phyloP scores from a whole-genome alignment of 23 tunicate genomes.

The Halocynthia roretzi region DNA sequence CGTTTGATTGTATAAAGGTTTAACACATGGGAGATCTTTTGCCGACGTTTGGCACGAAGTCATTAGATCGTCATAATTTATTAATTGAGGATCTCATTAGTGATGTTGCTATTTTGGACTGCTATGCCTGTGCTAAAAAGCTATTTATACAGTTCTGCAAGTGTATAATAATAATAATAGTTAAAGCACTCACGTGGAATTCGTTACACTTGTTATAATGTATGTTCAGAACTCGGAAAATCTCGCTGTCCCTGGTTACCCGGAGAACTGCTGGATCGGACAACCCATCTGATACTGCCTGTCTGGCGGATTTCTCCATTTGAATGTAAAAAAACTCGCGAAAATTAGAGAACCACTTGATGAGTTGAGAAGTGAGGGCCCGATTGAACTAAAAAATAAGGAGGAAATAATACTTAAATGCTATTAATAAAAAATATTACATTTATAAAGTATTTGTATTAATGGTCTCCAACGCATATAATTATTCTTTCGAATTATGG shows the following conservation, averaged over 20 bases:
- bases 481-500: too few species aligned
- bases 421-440: not conserved
- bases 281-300: conserved; percentile 80
- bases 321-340: conserved; percentile 99
- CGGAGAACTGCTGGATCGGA: conserved; percentile 37
- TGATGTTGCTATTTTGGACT: too few species aligned
- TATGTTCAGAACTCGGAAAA: conserved; percentile 73
- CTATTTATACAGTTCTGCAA: not conserved
- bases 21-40: too few species aligned
- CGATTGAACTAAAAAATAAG: conserved; percentile 63
- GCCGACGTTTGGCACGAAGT: too few species aligned
- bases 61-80: too few species aligned
- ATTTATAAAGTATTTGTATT: not conserved
- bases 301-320: conserved; percentile 96
- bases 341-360: conserved; percentile 99
- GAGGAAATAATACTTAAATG: not conserved
- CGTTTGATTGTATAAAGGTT: too few species aligned
- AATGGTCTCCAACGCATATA: not conserved
- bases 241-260: conserved; percentile 68
- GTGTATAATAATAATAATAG: not conserved
- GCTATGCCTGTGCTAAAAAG: too few species aligned
- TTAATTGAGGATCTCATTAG: too few species aligned
- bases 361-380: conserved; percentile 97
- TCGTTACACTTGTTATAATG: conserved; percentile 97
- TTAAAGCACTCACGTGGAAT: conserved; percentile 53